Evolutionary conservation across 2,797 vertebrate genomes (phyloP).

Genomic region (Acipenser ruthenus): DNA sequence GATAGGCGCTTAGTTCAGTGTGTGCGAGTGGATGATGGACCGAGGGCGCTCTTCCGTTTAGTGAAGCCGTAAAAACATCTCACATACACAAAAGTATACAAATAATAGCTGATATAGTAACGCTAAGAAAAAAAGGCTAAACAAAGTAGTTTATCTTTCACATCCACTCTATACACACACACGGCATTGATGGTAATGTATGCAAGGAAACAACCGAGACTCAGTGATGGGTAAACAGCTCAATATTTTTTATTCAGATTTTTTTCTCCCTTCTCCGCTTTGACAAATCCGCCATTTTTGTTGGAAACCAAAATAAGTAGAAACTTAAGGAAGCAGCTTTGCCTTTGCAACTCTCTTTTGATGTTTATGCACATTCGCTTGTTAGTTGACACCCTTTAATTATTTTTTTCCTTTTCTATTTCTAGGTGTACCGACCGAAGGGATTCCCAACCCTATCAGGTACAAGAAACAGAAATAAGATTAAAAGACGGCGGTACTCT

Average conservation of each 20-base stretch:
- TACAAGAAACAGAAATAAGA: conserved; percentile 65
- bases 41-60: conserved; percentile 70
- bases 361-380: conserved; percentile 7
- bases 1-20: conserved; percentile 37
- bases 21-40: conserved; percentile 69
- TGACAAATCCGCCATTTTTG: conserved; percentile 85
- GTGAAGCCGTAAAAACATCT: conserved; percentile 45
- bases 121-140: conserved; percentile 40
- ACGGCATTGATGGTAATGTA: conserved; percentile 99
- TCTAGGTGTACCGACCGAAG: conserved; percentile 98
- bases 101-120: conserved; percentile 51
- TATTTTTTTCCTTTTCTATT: conserved; percentile 53
- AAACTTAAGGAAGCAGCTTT: conserved; percentile 39
- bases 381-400: conserved; percentile 20
- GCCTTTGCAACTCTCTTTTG: conserved; percentile 28
- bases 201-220: conserved; percentile 99
- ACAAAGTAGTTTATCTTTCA: conserved; percentile 54
- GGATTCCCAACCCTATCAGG: conserved; percentile 98
- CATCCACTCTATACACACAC: conserved; percentile 85
- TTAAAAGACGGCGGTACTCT: conserved; percentile 73
- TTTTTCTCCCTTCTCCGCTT: conserved; percentile 52
- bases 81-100: conserved; percentile 45
- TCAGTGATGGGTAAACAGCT: conserved; percentile 96
- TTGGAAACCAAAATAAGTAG: conserved; percentile 68
- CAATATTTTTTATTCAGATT: conserved; percentile 42